These are phyloP conservation scores for Elaphurus davidianus DNA, from an alignment of 2,113 vertebrate genomes.

Conservation along the genomic window DNA sequence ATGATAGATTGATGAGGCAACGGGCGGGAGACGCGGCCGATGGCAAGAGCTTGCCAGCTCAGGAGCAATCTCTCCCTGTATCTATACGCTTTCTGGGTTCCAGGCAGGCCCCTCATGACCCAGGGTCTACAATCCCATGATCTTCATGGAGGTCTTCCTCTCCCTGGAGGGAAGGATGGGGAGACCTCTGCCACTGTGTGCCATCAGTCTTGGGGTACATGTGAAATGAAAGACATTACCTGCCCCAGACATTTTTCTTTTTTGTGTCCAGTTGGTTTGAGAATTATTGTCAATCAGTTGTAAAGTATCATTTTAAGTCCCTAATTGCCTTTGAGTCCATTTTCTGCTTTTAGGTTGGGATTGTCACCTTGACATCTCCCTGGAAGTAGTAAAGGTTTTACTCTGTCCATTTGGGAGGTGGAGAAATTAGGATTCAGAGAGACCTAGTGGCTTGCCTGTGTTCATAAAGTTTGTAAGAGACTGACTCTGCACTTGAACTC, in stretches of 20 bases:
- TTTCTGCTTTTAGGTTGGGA: neutral
- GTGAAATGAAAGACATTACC: neutral
- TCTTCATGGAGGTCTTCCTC: slow-evolving; percentile 75
- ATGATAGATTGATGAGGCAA: slow-evolving; percentile 87
- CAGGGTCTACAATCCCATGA: slow-evolving; percentile 73
- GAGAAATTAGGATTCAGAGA: neutral
- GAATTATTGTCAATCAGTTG: neutral
- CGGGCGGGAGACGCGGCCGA: slow-evolving; percentile 63
- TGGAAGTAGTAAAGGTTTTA: neutral
- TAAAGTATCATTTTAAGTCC: neutral
- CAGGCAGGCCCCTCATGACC: slow-evolving; percentile 70
- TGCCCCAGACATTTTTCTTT: neutral
- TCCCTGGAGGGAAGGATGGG: neutral
- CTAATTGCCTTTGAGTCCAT: neutral
- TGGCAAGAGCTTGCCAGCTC: slow-evolving; percentile 69
- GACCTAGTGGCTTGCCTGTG: neutral
- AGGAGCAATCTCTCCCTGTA: slow-evolving; percentile 79
- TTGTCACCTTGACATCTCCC: neutral
- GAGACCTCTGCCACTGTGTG: neutral
- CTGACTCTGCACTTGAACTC: neutral
- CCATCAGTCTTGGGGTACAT: neutral
- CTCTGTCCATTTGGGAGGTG: neutral
- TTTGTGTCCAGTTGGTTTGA: neutral
- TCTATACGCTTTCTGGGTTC: slow-evolving; percentile 76
- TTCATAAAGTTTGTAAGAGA: neutral